These are phyloP conservation scores for Siniperca undulata DNA, from an alignment of 2,797 vertebrate species.

Conservation along the genomic window DNA sequence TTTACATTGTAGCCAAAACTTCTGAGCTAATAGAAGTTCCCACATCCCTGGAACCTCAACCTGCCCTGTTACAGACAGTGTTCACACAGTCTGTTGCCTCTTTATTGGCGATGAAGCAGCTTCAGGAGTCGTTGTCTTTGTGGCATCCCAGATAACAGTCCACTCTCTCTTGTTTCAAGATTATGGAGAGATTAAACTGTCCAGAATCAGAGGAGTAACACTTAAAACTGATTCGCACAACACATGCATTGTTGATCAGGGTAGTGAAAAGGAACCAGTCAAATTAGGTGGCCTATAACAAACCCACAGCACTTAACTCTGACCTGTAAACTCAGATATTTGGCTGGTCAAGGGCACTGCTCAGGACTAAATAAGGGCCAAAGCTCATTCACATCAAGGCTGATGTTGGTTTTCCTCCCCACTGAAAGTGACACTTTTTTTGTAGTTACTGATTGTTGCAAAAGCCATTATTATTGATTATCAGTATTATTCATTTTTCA, in stretches of 20 bases:
- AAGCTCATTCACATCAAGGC: background rate
- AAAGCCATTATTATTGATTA: background rate
- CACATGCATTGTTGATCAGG: conserved; percentile 29
- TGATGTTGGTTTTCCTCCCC: background rate
- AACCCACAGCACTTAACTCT: conserved; percentile 24
- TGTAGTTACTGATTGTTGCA: background rate
- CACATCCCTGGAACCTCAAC: conserved; percentile 7
- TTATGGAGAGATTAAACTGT: background rate
- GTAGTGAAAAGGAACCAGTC: conserved; percentile 41
- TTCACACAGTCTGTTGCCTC: background rate
- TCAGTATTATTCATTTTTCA: background rate
- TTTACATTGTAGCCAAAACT: background rate
- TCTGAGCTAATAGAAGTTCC: background rate
- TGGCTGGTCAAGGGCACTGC: conserved; percentile 76
- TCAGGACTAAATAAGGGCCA: conserved; percentile 37
- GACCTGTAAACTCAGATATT: conserved; percentile 60
- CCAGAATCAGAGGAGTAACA: background rate
- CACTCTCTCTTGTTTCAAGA: background rate
- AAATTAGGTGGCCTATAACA: conserved; percentile 24
- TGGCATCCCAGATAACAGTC: background rate
- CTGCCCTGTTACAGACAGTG: background rate
- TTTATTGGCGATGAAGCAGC: background rate
- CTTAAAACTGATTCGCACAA: background rate
- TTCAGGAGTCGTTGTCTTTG: background rate
- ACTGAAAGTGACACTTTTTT: background rate